A percentile compares a stretch with the other conserved stretches of the same genome.
Conservation (phyloP, 1,140 invertebrate species). For the Mya arenaria region DNA sequence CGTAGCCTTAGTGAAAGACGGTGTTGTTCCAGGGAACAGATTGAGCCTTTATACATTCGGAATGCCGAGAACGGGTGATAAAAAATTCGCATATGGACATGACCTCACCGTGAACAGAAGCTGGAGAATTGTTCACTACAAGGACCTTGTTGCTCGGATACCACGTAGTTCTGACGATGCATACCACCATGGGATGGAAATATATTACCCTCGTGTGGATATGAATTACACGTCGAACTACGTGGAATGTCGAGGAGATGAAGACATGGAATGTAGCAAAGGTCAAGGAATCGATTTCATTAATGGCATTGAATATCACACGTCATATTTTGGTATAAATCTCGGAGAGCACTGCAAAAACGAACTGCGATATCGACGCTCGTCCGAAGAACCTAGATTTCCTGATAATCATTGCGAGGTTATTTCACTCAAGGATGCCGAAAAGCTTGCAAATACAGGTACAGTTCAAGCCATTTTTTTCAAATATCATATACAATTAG, state of each 20-base stretch:
- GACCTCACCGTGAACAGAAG: conserved; percentile 1
- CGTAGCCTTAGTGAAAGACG: neutral
- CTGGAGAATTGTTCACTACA: conserved; percentile 26
- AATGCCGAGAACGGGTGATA: conserved; percentile 43
- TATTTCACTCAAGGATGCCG: neutral
- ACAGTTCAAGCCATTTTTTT: neutral
- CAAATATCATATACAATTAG: neutral
- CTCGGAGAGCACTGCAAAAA: neutral
- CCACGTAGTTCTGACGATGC: neutral
- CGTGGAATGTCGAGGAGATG: conserved; percentile 7
- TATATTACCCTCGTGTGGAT: neutral
- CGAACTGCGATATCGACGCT: neutral
- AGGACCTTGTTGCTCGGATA: conserved; percentile 6
- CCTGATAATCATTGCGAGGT: neutral
- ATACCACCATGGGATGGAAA: neutral
- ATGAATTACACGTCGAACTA: conserved; percentile 9
- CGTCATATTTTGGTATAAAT: neutral
- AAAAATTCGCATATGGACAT: conserved; percentile 13
- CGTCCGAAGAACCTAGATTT: neutral
- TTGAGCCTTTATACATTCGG: conserved; percentile 28
- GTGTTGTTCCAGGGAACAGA: neutral
- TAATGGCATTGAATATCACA: neutral
- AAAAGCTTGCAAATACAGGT: neutral
- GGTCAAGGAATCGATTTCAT: neutral
- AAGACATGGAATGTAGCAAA: neutral